Evolutionary conservation across 1,140 invertebrate genomes (phyloP).

Genomic region (Microplitis demolitor): DNA sequence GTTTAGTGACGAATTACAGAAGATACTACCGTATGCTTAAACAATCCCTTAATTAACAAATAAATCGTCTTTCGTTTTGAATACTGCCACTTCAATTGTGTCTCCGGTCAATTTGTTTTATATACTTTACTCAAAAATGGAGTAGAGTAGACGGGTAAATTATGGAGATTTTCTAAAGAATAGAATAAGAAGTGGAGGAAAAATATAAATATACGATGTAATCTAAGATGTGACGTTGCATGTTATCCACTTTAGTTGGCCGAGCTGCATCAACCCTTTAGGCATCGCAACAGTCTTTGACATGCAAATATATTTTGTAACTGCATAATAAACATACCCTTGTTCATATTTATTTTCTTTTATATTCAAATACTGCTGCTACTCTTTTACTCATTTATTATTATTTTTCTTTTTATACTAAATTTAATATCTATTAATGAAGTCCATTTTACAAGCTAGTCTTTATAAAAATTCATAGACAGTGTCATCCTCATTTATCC

Average conservation of each 20-base stretch:
- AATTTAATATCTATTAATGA: no score
- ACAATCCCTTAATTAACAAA: no score
- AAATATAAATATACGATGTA: not conserved
- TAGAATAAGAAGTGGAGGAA: not conserved
- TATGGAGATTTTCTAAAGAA: not conserved
- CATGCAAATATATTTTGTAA: slow-evolving; percentile 15
- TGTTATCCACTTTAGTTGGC: not conserved
- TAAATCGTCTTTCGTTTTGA: no score
- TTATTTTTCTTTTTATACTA: not conserved
- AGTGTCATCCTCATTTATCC: no score
- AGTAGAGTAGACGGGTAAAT: not conserved
- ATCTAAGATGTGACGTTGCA: slow-evolving; percentile 16
- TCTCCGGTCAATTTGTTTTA: no score
- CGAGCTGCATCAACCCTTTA: not conserved
- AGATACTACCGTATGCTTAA: no score
- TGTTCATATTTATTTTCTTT: slow-evolving; percentile 1
- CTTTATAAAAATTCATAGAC: no score
- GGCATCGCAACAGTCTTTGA: not conserved
- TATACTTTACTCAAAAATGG: no score
- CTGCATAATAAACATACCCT: not conserved
- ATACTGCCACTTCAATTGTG: no score
- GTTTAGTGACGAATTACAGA: no score
- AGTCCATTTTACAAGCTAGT: no score
- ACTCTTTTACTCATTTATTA: not conserved
- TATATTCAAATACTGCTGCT: not conserved